phyloP scores from a whole-genome alignment of 2,797 vertebrate genomes.

The Babyrousa celebensis region DNA sequence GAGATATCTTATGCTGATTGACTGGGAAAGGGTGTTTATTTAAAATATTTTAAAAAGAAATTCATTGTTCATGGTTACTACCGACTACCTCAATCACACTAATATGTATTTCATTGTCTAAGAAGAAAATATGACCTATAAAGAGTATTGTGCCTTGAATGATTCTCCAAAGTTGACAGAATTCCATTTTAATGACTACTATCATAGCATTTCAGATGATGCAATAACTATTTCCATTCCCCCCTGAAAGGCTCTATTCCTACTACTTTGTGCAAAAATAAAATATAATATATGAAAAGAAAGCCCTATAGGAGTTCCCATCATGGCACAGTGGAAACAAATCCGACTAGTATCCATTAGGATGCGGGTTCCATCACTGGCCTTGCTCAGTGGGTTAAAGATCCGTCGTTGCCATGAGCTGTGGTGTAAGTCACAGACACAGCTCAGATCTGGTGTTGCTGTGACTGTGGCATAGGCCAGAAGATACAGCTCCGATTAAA shows the following conservation, averaged over 20 bases:
- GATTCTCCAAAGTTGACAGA: background rate
- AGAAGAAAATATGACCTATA: slow-evolving; percentile 13
- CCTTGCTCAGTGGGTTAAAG: too few relatives aligned
- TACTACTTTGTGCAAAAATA: slow-evolving; percentile 20
- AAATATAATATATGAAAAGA: slow-evolving; percentile 11
- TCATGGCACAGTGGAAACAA: too few relatives aligned
- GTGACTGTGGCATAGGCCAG: too few relatives aligned
- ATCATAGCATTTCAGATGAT: background rate
- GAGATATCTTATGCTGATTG: slow-evolving; percentile 48
- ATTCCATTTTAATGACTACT: slow-evolving; percentile 26
- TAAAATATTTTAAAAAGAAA: slow-evolving; percentile 23
- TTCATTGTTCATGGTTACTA: slow-evolving; percentile 16
- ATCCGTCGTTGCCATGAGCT: too few relatives aligned
- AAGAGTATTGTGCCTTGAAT: background rate
- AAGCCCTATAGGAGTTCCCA: background rate
- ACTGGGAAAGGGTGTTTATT: slow-evolving; percentile 34
- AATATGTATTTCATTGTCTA: background rate
- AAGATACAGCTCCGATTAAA: too few relatives aligned
- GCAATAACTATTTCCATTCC: slow-evolving; percentile 19
- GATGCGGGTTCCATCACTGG: too few relatives aligned
- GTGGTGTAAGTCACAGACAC: too few relatives aligned
- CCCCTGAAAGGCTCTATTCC: background rate
- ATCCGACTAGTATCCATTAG: too few relatives aligned
- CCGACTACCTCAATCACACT: slow-evolving; percentile 1
- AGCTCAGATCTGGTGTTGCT: too few relatives aligned